Evolutionary conservation across 1,140 invertebrate genomes (phyloP).

Genomic region (Phymorhynchus buccinoides): DNA sequence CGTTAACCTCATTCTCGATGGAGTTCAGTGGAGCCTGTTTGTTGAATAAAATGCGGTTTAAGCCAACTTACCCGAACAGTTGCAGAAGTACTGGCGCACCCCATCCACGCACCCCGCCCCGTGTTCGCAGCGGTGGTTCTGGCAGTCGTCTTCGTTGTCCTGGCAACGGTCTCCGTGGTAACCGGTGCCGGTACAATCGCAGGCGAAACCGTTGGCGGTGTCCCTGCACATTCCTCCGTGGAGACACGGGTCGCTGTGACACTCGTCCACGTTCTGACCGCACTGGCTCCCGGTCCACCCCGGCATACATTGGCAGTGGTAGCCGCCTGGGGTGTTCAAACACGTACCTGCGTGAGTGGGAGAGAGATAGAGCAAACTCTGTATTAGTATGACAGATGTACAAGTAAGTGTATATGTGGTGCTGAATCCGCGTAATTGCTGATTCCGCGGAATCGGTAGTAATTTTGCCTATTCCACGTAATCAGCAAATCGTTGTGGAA

Average conservation of each 20-base stretch:
- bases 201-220: conserved; percentile 72
- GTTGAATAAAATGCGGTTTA: neutral
- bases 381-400: too few relatives aligned
- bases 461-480: too few relatives aligned
- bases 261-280: conserved; percentile 89
- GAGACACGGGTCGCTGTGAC: conserved; percentile 89
- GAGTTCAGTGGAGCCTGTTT: too few relatives aligned
- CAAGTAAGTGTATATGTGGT: too few relatives aligned
- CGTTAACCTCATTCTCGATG: neutral
- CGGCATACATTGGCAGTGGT: conserved; percentile 52
- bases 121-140: conserved; percentile 64
- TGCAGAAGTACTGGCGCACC: conserved; percentile 77
- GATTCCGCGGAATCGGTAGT: too few relatives aligned
- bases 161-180: conserved; percentile 89
- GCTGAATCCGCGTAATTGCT: too few relatives aligned
- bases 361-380: too few relatives aligned
- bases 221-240: conserved; percentile 90
- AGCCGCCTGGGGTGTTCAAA: conserved; percentile 52
- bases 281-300: conserved; percentile 78
- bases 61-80: conserved; percentile 74
- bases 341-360: conserved; percentile 46
- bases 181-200: conserved; percentile 82
- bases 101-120: conserved; percentile 86
- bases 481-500: too few relatives aligned
- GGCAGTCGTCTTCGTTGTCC: conserved; percentile 91